Conservation (phyloP, 1,140 invertebrate species). For the Maconellicoccus hirsutus region DNA sequence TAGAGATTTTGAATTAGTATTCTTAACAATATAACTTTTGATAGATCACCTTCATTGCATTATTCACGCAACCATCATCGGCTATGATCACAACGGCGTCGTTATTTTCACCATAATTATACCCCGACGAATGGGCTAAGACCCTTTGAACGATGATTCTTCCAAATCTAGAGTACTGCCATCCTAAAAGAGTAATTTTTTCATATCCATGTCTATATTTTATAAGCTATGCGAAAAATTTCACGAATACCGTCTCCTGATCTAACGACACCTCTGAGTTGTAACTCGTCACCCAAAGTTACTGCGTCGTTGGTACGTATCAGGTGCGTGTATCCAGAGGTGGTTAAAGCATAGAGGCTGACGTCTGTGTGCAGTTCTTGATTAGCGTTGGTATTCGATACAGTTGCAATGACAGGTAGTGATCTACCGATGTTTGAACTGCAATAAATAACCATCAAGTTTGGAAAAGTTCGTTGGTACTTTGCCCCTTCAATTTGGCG, state of each 20-base stretch:
- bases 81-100: neutral
- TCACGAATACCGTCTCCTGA: constrained; percentile 3
- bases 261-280: neutral
- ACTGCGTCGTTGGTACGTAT: neutral
- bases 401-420: neutral
- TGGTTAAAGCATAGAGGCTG: neutral
- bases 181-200: neutral
- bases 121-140: neutral
- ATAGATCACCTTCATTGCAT: neutral
- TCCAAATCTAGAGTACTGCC: constrained; percentile 2
- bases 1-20: neutral
- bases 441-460: neutral
- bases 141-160: neutral
- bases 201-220: neutral
- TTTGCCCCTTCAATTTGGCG: no score
- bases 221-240: no score
- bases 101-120: neutral
- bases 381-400: neutral
- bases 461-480: no score
- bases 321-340: neutral
- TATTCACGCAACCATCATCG: constrained; percentile 7
- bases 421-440: neutral
- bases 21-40: no score
- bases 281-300: neutral
- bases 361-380: neutral